A percentile compares a stretch with the other conserved stretches of the same genome.
Evolutionary conservation across 2,888 invertebrate genomes (phyloP).

Genomic region (Meiosimyza platycephala): DNA sequence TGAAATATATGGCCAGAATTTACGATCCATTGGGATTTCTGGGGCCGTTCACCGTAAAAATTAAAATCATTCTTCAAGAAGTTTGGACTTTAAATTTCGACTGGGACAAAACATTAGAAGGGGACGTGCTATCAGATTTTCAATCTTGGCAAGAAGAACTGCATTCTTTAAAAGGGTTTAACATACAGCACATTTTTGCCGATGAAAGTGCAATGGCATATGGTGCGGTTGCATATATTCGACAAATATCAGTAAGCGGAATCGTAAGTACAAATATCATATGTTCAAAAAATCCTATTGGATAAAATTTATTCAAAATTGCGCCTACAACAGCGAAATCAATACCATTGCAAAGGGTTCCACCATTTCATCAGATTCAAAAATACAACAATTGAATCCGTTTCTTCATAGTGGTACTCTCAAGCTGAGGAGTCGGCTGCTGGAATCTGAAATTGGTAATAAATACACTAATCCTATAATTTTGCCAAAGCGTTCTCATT

Average conservation of each 20-base stretch:
- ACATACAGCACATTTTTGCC: too few species aligned
- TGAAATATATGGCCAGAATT: conserved; percentile 36
- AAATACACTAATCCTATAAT: conserved; percentile 35
- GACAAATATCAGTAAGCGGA: too few species aligned
- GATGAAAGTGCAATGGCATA: too few species aligned
- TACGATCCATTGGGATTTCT: conserved; percentile 38
- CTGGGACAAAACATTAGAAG: conserved; percentile 36
- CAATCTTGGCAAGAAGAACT: too few species aligned
- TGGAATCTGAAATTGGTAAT: conserved; percentile 27
- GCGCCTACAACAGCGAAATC: conserved; percentile 37
- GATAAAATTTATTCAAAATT: conserved; percentile 31
- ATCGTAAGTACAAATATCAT: too few species aligned
- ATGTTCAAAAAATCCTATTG: too few species aligned
- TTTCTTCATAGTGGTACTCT: conserved; percentile 27
- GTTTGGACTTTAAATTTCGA: conserved; percentile 30
- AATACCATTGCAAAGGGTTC: conserved; percentile 26
- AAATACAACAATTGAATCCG: conserved; percentile 40
- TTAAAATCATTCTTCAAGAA: conserved; percentile 40
- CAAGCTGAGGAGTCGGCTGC: conserved; percentile 24
- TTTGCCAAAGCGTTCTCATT: conserved; percentile 40
- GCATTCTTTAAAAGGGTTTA: too few species aligned
- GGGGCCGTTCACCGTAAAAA: conserved; percentile 39
- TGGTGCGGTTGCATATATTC: too few species aligned
- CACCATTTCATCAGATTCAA: conserved; percentile 35
- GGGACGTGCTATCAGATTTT: too few species aligned